phyloP scores from a whole-genome alignment of 2,888 invertebrate genomes.

The Zhengitettix transpicula region DNA sequence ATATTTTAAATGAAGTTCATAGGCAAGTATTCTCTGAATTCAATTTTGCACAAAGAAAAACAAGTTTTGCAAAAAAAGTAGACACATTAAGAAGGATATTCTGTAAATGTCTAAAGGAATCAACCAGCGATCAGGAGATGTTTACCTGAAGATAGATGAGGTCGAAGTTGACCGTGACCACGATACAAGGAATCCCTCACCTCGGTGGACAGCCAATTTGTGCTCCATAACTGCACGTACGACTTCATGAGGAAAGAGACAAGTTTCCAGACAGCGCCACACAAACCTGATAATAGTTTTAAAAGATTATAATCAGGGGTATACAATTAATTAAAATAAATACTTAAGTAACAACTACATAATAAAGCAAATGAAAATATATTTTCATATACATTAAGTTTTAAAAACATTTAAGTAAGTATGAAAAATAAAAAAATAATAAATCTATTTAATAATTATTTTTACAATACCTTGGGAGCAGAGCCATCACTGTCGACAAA shows the following conservation, averaged over 20 bases:
- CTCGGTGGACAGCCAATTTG: slow-evolving; percentile 16
- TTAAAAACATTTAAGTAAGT: too few species aligned
- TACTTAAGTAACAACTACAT: neutral
- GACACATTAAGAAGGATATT: neutral
- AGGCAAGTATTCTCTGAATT: too few species aligned
- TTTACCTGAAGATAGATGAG: slow-evolving; percentile 23
- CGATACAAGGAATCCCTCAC: slow-evolving; percentile 22
- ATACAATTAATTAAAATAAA: slow-evolving; percentile 5
- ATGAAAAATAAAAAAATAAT: too few species aligned
- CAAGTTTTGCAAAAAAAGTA: neutral
- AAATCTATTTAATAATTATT: too few species aligned
- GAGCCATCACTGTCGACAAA: slow-evolving; percentile 57
- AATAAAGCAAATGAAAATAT: too few species aligned
- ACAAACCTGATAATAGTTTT: slow-evolving; percentile 37
- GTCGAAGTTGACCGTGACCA: slow-evolving; percentile 25
- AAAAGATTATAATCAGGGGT: neutral
- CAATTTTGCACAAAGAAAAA: neutral
- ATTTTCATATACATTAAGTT: too few species aligned
- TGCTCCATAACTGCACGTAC: slow-evolving; percentile 45
- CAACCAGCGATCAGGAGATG: neutral
- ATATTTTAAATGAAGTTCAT: too few species aligned
- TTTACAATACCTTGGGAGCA: slow-evolving; percentile 56
- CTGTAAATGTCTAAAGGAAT: neutral
- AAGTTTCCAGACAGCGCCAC: slow-evolving; percentile 48
- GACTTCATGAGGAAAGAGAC: slow-evolving; percentile 57